Base-by-base conservation (phyloP, 2,113 vertebrate genomes). In the Chaenocephalus aceratus region DNA sequence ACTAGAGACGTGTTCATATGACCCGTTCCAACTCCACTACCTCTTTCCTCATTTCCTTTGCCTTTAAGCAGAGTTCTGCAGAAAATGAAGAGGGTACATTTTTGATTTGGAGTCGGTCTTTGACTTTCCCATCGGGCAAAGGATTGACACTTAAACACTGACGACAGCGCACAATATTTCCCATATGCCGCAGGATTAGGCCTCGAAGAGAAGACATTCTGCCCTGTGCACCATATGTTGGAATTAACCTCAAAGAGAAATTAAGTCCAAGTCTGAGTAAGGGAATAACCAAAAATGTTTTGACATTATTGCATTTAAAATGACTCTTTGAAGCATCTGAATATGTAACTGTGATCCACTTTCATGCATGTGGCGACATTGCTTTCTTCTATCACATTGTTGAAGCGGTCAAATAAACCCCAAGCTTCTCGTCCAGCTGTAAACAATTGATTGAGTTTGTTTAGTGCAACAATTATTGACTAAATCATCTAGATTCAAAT, bases 1-100 rank as follows among this genome's bases (percentile, higher is more conserved):
- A 54, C 82, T 79, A 84, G 68, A 57, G 65, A 82, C 3, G 71
- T 87, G 83, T 87, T 86, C 83, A 84, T 85, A 71, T 72, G 48
- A 75, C 48, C 83, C 26, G 75, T 79, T 84, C 23, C 6, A 69
- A 78, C 54, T 56, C 45, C 45, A 57, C 60, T 66, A 9, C 45
- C 3, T 23, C 36, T 61, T 70, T 46, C 52, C 51, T 54, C 78
- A 75, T 41, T 72, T 67, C 73, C 3, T 65, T 70, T 49, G 45
- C 26, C 53, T 71, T 66, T 75, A 44, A 79, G 21, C 56, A 18
- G 6, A 44, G 9, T 68, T 67, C 23, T 58, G 15, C 58, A 53
- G 41, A 79, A 71, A 61, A 49, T n/a, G 10, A 68, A 77, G 16
- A 73, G 3, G 59, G 52, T 16, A 71, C 34, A 36, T 59, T 41